Percentiles rank a stretch among this genome's conserved stretches.
phyloP scores from a whole-genome alignment of 2,888 invertebrate genomes.

The Orchesella flavescens region DNA sequence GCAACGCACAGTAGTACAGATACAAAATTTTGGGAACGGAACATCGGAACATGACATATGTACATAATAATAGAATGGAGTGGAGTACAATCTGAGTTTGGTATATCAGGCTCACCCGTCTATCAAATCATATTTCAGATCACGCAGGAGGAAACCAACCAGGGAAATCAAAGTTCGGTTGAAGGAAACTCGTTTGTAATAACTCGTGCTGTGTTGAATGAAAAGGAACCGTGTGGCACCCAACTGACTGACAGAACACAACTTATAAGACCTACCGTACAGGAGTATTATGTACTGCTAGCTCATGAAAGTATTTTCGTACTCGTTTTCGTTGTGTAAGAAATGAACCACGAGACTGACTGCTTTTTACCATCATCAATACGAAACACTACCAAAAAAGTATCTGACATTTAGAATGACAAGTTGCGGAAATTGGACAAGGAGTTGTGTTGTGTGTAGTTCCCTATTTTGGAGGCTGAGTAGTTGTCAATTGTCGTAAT shows the following conservation, averaged over 20 bases:
- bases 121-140: slow-evolving; percentile 8
- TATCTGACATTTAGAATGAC: slow-evolving; percentile 44
- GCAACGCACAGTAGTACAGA: no score
- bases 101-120: not conserved
- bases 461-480: slow-evolving; percentile 12
- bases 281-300: no score
- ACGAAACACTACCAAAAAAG: not conserved
- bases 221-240: not conserved
- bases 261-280: no score
- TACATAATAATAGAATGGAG: no score
- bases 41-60: no score
- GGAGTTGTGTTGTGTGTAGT: slow-evolving; percentile 3
- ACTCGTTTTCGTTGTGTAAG: no score
- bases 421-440: slow-evolving; percentile 51
- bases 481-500: slow-evolving; percentile 43
- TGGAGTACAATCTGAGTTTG: not conserved
- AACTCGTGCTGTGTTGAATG: not conserved
- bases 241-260: not conserved
- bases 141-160: slow-evolving; percentile 25
- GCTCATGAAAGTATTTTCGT: no score
- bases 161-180: slow-evolving; percentile 33
- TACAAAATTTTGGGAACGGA: no score
- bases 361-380: not conserved
- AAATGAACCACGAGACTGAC: no score
- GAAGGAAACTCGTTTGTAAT: slow-evolving; percentile 29